Base-by-base conservation (phyloP, 2,888 invertebrate species). In the Zhuqinia jingwanae region DNA sequence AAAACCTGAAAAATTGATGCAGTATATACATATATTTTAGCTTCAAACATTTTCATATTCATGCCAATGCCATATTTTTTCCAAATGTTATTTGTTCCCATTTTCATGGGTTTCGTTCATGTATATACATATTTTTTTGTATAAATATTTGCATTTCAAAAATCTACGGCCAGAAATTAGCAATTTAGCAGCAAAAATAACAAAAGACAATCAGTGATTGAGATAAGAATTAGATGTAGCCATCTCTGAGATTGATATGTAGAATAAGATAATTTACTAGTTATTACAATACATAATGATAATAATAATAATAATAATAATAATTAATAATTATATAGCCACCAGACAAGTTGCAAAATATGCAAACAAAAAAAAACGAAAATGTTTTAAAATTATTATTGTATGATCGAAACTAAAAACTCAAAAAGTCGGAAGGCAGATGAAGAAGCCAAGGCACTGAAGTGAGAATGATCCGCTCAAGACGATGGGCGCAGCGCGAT, bases 401-500 rank as follows among this genome's bases (percentile, higher is more conserved):
- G 27, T 79, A 65, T 70, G 47, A 80, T 86, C 63, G 86, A 86
- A 56, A 80, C 81, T 87, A 87, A 87, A 79, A 81, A 80, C 79
- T 77, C 22, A 73, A 85, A 87, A 87, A 82, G 86, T 81, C 60
- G 86, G 86, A 87, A 87, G 86, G 86, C 86, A 87, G 86, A 81
- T 77, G 86, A 87, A 87, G 86, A 87, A 87, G 86, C 86, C 81
- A 87, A 87, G 86, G 86, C 86, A 87, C 86, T 87, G 86, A 77
- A 87, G 86, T 87, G 86, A 77, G 86, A 86, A 75, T 70, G 81
- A 87, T 87, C 88, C 83, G 65, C 87, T 89, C 89, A 91, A 82
- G 91, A 88, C 53, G 91, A 89, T 27, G 93, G 92, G 90, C 92
- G 92, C 84, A 93, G 90, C 63, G 92, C 92, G 90, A 93, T 91